Conservation (phyloP, 2,888 invertebrate genomes). For the Trilocha varians region DNA sequence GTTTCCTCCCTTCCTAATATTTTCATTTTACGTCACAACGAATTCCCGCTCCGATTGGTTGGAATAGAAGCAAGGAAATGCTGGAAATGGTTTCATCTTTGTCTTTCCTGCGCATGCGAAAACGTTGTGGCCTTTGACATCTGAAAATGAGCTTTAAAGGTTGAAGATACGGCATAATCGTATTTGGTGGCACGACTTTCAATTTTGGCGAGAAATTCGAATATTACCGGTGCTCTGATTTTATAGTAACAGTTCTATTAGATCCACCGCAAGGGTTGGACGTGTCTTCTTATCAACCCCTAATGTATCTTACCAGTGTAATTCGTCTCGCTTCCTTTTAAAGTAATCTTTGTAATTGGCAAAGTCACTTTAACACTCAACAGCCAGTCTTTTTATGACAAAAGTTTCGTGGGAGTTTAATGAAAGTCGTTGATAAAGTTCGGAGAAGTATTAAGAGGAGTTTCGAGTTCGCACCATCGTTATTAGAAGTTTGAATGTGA, state of each 20-base stretch:
- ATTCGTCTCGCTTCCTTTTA: neutral
- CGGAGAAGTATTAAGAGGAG: neutral
- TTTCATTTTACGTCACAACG: constrained; percentile 7
- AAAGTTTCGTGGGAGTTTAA: no score
- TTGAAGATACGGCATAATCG: constrained; percentile 6
- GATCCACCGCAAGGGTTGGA: constrained; percentile 18
- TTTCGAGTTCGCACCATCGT: neutral
- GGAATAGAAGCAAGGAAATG: constrained; percentile 22
- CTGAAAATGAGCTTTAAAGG: constrained; percentile 29
- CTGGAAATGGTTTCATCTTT: constrained; percentile 23
- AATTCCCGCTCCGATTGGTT: constrained; percentile 2
- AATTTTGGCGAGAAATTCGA: constrained; percentile 17
- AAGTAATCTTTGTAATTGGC: neutral
- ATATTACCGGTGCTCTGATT: constrained; percentile 19
- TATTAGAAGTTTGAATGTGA: neutral
- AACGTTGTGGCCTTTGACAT: constrained; percentile 22
- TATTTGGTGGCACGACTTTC: neutral
- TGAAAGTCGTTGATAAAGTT: neutral
- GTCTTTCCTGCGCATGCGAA: constrained; percentile 54
- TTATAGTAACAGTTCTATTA: constrained; percentile 38
- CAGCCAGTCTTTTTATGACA: no score
- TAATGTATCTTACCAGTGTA: neutral
- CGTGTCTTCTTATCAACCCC: constrained; percentile 10
- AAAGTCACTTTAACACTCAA: neutral
- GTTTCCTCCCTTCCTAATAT: neutral